Percentiles rank a stretch among this genome's conserved stretches.
Conservation (phyloP, 2,888 invertebrate genomes). For the Meiosimyza decipiens region DNA sequence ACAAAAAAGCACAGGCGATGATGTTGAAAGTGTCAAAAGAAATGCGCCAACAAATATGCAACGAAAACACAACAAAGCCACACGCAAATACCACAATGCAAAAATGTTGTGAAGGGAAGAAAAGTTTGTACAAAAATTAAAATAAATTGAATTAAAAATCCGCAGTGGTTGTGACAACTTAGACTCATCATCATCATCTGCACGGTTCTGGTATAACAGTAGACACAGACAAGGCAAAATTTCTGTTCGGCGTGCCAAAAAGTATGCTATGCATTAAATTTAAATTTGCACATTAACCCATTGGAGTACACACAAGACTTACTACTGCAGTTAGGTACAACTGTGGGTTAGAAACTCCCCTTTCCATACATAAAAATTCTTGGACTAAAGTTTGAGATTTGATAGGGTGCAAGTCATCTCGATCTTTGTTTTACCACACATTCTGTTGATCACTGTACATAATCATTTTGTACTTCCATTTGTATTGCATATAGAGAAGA, state of each 20-base stretch:
- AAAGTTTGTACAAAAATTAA: constrained; percentile 6
- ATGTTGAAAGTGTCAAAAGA: neutral
- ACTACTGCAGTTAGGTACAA: no score
- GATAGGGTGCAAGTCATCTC: no score
- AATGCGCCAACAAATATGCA: constrained; percentile 7
- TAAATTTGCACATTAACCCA: constrained; percentile 10
- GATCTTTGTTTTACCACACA: no score
- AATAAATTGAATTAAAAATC: constrained; percentile 19
- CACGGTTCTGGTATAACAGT: neutral
- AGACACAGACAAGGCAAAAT: no score
- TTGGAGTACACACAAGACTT: no score
- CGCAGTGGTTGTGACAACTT: constrained; percentile 17
- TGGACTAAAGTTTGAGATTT: no score
- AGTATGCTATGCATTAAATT: constrained; percentile 23
- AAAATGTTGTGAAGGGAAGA: neutral
- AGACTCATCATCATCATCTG: neutral
- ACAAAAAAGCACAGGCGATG: neutral
- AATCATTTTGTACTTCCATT: no score
- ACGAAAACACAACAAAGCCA: constrained; percentile 2
- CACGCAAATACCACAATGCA: neutral
- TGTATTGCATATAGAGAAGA: neutral
- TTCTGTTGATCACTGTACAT: no score
- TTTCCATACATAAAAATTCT: no score
- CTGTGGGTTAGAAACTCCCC: no score
- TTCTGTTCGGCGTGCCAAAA: neutral